phyloP scores from a whole-genome alignment of 2,888 invertebrate species.

The Pyrrhosoma nymphula region DNA sequence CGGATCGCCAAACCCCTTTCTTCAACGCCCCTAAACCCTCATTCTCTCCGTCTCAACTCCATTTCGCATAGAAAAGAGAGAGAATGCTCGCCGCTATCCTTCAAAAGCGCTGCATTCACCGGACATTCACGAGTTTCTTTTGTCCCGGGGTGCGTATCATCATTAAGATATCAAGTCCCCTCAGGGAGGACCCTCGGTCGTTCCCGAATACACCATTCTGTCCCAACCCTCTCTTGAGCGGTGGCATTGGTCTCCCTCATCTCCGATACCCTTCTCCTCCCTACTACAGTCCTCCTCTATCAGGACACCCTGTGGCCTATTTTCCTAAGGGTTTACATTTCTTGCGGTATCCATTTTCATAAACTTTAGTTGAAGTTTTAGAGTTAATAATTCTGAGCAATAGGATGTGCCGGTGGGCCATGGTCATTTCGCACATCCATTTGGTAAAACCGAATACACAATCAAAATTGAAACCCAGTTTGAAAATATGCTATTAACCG shows the following conservation, averaged over 20 bases:
- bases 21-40: not conserved
- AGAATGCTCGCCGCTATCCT: constrained; percentile 32
- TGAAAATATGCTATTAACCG: too few relatives aligned
- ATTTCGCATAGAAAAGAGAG: not conserved
- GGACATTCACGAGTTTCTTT: constrained; percentile 64
- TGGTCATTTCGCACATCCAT: too few relatives aligned
- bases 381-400: too few relatives aligned
- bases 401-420: too few relatives aligned
- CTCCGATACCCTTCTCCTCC: not conserved
- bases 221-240: not conserved
- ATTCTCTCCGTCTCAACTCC: constrained; percentile 21
- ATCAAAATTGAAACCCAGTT: too few relatives aligned
- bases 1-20: not conserved
- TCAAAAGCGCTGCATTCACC: constrained; percentile 49
- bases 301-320: not conserved
- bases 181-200: not conserved
- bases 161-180: constrained; percentile 65
- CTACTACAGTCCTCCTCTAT: not conserved
- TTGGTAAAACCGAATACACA: too few relatives aligned
- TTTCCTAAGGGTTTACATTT: not conserved
- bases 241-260: not conserved
- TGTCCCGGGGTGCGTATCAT: constrained; percentile 51
- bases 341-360: not conserved
- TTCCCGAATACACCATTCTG: not conserved
- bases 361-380: too few relatives aligned